Percentiles rank a stretch among this genome's conserved stretches.
These are phyloP conservation scores for Hemistola chrysoprasaria DNA, from an alignment of 2,888 invertebrate species.

Conservation along the genomic window DNA sequence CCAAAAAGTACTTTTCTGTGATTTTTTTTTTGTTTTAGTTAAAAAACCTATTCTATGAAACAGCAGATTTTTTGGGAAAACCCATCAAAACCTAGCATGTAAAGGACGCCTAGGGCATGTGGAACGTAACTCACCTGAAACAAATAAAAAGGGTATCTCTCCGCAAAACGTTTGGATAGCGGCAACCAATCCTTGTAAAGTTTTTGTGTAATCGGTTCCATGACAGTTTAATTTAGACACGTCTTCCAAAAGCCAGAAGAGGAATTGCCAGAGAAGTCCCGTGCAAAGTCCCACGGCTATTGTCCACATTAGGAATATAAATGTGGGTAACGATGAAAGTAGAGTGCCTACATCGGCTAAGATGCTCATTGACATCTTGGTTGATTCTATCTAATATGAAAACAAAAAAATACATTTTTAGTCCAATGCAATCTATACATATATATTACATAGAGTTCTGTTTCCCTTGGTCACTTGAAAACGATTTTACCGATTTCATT, in stretches of 20 bases:
- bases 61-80: no score
- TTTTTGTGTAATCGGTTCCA: constrained; percentile 83
- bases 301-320: constrained; percentile 91
- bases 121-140: constrained; percentile 87
- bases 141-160: constrained; percentile 93
- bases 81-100: no score
- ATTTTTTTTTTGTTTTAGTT: no score
- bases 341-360: constrained; percentile 86
- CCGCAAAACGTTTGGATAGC: constrained; percentile 92
- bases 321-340: constrained; percentile 84
- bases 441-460: no score
- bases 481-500: no score
- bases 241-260: constrained; percentile 93
- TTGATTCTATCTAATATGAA: constrained; percentile 81
- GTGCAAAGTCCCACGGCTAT: constrained; percentile 92
- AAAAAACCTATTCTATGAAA: no score
- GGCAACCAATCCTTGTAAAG: constrained; percentile 87
- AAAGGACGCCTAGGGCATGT: no score
- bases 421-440: background rate
- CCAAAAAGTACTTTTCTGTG: no score
- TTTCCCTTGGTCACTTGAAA: no score
- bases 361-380: constrained; percentile 85
- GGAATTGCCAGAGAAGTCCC: constrained; percentile 92
- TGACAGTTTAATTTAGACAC: constrained; percentile 77
- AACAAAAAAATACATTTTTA: constrained; percentile 1